Evolutionary conservation across 2,113 vertebrate genomes (phyloP), one percentile per base, ranked within the genome.

Genomic region (Mobula hypostoma): DNA sequence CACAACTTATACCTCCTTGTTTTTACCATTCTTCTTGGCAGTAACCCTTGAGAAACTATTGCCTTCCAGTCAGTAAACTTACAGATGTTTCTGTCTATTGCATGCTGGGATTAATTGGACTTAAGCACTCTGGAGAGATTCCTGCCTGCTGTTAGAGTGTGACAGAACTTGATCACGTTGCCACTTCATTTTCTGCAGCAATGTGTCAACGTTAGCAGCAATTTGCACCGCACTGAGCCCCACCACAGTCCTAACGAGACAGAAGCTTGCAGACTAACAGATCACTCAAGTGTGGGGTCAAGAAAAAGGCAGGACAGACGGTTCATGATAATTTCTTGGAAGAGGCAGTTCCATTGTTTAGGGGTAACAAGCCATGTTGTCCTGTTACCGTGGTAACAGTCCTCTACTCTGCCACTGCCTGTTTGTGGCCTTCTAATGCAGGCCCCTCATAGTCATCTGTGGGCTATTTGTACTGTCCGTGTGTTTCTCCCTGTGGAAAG

Each of bases 351-450:
- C 95, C 95, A 95, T n/a, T 27, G 95, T 88, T 94, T 95, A 94
- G 95, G 17, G 96, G 95, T 95, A 95, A 95, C 85, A 82, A 95
- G 95, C 32, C 94, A 96, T 94, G 95, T 96, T 95, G 95, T 91
- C 94, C 79, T 94, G 97, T 98, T 97, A 96, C 96, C 95, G 96
- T 98, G 96, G 97, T 95, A 98, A 97, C 97, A 66, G 94, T 0
- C 94, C 95, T 96, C 95, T 95, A 94, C 97, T 96, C 96, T 95
- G 95, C 96, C 96, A 96, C 95, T 96, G 95, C 95, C 94, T 96
- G 96, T 96, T 97, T 70, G 96, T 96, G 95, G 96, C 96, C 96
- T 96, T 97, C 96, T 96, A 96, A 96, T 97, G 96, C 94, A 94
- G 95, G 95, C 95, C 95, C 94, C 94, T 95, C 27, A 94, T 92